Conservation (phyloP, 1,140 invertebrate species). For the Plectus sambesii region DNA sequence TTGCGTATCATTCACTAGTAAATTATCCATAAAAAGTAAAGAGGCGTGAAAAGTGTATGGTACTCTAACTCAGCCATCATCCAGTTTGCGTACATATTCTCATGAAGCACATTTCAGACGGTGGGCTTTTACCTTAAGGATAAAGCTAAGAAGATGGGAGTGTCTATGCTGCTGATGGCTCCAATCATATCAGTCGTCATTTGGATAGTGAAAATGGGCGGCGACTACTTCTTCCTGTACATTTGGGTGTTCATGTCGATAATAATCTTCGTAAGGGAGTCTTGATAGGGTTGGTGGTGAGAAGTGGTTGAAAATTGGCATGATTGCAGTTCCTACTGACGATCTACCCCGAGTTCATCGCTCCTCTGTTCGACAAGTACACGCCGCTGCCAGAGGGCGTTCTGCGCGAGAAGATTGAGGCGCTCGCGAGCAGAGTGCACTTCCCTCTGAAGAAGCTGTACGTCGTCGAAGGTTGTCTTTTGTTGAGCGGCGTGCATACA, state of each 20-base stretch:
- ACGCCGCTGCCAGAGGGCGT: slow-evolving; percentile 83
- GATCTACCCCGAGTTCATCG: slow-evolving; percentile 90
- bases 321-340: slow-evolving; percentile 66
- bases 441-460: slow-evolving; percentile 91
- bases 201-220: slow-evolving; percentile 68
- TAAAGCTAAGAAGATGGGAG: slow-evolving; percentile 69
- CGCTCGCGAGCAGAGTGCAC: slow-evolving; percentile 67
- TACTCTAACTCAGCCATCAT: too few relatives aligned
- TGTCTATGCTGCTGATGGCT: slow-evolving; percentile 63
- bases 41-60: too few relatives aligned
- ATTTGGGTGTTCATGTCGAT: slow-evolving; percentile 77
- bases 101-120: slow-evolving; percentile 57
- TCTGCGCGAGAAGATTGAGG: slow-evolving; percentile 72
- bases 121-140: slow-evolving; percentile 84
- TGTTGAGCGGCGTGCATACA: slow-evolving; percentile 8
- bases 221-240: slow-evolving; percentile 84
- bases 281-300: slow-evolving; percentile 51
- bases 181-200: slow-evolving; percentile 70
- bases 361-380: slow-evolving; percentile 96
- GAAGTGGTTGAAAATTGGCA: too few relatives aligned
- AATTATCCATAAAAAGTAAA: too few relatives aligned
- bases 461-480: slow-evolving; percentile 71
- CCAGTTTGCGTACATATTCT: background rate
- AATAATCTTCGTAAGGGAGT: slow-evolving; percentile 51
- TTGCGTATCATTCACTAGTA: too few relatives aligned